Base-by-base conservation (phyloP, 1,140 invertebrate species). In the Chelonus insularis region DNA sequence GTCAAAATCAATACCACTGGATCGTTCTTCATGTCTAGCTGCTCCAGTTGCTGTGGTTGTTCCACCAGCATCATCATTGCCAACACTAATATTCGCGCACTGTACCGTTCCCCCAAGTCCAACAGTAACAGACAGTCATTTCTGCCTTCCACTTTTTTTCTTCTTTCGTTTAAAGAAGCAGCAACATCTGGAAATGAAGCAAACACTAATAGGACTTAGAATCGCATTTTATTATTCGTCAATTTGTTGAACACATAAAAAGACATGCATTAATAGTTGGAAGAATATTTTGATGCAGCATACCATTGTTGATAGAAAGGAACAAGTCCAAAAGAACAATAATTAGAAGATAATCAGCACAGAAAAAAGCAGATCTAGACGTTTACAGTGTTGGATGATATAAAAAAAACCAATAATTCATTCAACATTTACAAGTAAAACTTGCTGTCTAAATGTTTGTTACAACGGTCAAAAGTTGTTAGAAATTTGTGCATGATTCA, bases 81-180 rank as follows among this genome's bases (percentile, higher is more conserved):
- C 71, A 52, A 72, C 74, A 72, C 73, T 79, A 57, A 73, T 74
- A 71, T 65, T 74, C 67, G 70, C 72, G 68, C 76, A 79, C 72
- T 80, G 76, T 71, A 73, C 70, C 63, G 75, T 70, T 52, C 74
- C 77, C 64, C 76, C 72, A 50, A 75, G 74, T 52, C 72, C 76
- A 65, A 78, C 70, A 61, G 74, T 70, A 68, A 77, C 71, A 57
- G 76, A 80, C 77, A 87, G 89, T 91, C 89, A 91, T 88, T 92
- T 92, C 78, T 88, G 87, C 72, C 89, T 86, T 58, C 87, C 87
- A 72, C 87, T 88, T 77, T 96, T 96, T 89, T 96, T 96, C 91
- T 95, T 96, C 89, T 95, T 94, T 80, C 93, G 88, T 82, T 94
- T 94, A 87, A 96, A 96, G 88, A 96, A 96, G 83, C 93, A 96